Evolutionary conservation across 1,140 invertebrate species (phyloP).

Genomic region (Lordiphosa stackelbergi): DNA sequence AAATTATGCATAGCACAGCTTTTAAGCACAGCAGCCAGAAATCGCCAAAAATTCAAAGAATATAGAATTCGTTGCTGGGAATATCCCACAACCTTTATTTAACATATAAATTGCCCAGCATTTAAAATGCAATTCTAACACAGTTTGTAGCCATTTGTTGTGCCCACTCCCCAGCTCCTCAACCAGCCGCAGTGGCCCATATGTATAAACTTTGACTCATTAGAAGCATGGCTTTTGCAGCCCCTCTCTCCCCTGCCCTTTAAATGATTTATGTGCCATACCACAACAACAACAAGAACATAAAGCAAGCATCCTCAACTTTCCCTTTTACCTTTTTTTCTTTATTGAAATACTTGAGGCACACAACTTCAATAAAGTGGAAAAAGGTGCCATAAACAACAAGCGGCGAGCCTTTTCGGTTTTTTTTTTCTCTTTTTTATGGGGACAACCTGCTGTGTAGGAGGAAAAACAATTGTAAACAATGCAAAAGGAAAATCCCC

Average conservation of each 20-base stretch:
- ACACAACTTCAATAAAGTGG: constrained; percentile 69
- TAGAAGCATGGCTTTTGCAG: constrained; percentile 23
- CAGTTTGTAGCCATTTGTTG: constrained; percentile 45
- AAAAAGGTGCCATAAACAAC: constrained; percentile 73
- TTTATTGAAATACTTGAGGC: constrained; percentile 70
- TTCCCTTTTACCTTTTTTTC: constrained; percentile 19
- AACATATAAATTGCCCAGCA: constrained; percentile 57
- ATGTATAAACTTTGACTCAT: constrained; percentile 53
- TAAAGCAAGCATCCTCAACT: constrained; percentile 8
- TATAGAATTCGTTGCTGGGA: constrained; percentile 12
- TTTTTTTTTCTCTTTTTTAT: constrained; percentile 8
- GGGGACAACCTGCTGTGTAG: constrained; percentile 49
- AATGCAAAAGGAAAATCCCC: constrained; percentile 60
- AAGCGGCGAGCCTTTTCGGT: constrained; percentile 48
- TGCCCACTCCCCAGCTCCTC: not conserved
- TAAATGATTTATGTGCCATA: constrained; percentile 63
- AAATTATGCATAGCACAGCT: constrained; percentile 68
- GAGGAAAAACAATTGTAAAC: constrained; percentile 64
- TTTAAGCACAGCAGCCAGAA: constrained; percentile 21
- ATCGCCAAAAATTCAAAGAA: constrained; percentile 26
- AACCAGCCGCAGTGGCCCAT: constrained; percentile 8
- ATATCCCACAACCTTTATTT: constrained; percentile 7
- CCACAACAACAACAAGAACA: constrained; percentile 9
- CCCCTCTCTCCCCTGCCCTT: constrained; percentile 17
- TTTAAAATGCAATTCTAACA: constrained; percentile 56